Evolutionary conservation across 35 echinoderm and acorn worm species (phyloP).

Genomic region (Antedon bifida): DNA sequence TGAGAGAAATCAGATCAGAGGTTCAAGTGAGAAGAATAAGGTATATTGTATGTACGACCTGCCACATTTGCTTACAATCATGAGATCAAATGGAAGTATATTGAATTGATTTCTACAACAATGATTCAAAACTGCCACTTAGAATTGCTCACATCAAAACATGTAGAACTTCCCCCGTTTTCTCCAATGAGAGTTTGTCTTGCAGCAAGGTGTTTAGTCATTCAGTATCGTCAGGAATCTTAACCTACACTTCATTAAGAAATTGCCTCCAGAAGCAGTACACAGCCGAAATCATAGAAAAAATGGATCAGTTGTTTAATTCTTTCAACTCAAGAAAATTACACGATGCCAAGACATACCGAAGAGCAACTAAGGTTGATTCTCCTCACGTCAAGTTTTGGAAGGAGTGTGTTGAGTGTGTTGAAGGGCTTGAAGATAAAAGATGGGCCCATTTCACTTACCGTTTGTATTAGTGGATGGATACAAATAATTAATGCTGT

Average conservation of each 20-base stretch:
- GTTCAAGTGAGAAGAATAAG: too few species aligned
- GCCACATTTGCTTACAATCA: too few species aligned
- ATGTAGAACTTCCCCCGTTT: neutral
- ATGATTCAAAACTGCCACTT: conserved; percentile 6
- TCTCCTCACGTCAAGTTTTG: too few species aligned
- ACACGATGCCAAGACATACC: too few species aligned
- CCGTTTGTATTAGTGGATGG: too few species aligned
- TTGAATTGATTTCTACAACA: conserved; percentile 7
- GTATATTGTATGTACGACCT: too few species aligned
- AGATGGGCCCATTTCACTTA: too few species aligned
- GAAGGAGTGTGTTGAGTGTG: too few species aligned
- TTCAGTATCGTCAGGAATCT: neutral
- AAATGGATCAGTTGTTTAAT: conserved; percentile 33
- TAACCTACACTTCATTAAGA: neutral
- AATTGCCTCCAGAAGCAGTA: neutral
- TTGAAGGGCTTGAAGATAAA: too few species aligned
- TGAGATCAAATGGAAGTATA: conserved; percentile 9
- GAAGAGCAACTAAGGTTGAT: too few species aligned
- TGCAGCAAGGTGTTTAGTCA: conserved; percentile 1
- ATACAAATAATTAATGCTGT: too few species aligned
- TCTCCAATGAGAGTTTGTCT: neutral
- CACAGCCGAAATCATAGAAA: conserved; percentile 38
- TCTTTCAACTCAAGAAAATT: neutral
- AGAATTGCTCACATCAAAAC: conserved; percentile 12
- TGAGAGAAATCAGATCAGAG: too few species aligned